Conservation (phyloP, 2,113 vertebrate species). For the Apeltes quadracus region DNA sequence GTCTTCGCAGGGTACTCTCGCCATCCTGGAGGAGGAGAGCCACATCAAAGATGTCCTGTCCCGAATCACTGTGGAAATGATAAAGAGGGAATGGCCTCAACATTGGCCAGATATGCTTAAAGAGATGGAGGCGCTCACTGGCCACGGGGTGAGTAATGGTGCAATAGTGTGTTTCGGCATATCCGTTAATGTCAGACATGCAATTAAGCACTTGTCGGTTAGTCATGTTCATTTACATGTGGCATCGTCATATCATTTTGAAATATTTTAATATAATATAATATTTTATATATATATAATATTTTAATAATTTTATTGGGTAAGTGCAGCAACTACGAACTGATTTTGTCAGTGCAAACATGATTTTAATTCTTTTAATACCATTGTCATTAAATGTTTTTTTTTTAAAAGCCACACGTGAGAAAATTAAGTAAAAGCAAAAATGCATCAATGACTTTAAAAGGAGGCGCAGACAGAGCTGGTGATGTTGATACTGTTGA, state of each 20-base stretch:
- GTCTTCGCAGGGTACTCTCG: conserved; percentile 86
- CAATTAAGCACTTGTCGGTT: conserved; percentile 13
- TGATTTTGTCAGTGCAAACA: too few relatives aligned
- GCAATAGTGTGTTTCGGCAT: not conserved
- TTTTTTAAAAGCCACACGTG: not conserved
- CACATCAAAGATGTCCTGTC: conserved; percentile 96
- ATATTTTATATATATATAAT: too few relatives aligned
- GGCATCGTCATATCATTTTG: not conserved
- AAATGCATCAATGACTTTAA: not conserved
- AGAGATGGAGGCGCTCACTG: conserved; percentile 91
- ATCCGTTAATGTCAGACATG: conserved; percentile 6
- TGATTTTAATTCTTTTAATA: too few relatives aligned
- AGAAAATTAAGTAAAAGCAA: not conserved
- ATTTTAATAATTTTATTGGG: too few relatives aligned
- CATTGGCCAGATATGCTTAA: conserved; percentile 97
- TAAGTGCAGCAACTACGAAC: not conserved
- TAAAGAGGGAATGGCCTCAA: conserved; percentile 98
- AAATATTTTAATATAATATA: too few relatives aligned
- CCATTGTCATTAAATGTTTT: not conserved
- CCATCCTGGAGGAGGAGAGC: conserved; percentile 93
- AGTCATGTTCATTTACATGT: conserved; percentile 26
- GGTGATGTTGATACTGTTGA: conserved; percentile 95
- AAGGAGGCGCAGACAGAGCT: conserved; percentile 96
- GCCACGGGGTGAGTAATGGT: conserved; percentile 85
- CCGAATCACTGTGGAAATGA: conserved; percentile 96